Percentiles rank a stretch among this genome's conserved stretches.
Evolutionary conservation across 2,797 vertebrate species (phyloP).

Genomic region (Bryconaethiops microstoma): DNA sequence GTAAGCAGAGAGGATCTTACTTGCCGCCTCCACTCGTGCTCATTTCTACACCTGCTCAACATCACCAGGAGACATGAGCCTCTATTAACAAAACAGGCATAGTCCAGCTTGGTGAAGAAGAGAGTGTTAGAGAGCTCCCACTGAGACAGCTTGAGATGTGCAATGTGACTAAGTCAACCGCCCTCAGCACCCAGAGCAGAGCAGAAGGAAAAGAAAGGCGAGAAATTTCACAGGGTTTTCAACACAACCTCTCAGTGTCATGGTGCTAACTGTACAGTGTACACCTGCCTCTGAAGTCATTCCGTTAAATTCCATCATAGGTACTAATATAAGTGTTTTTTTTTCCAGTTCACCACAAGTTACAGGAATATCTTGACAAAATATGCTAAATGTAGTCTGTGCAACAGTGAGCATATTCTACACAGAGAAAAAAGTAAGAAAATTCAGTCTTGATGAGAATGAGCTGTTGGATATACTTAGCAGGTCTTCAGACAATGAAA

Average conservation of each 20-base stretch:
- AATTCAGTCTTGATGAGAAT: no score
- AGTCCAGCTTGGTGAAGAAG: constrained; percentile 17
- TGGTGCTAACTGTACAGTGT: constrained; percentile 11
- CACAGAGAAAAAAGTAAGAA: no score
- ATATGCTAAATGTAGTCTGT: background rate
- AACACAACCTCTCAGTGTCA: constrained; percentile 31
- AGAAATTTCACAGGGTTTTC: constrained; percentile 33
- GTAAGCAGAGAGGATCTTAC: constrained; percentile 28
- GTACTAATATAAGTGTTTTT: background rate
- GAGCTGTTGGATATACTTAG: no score
- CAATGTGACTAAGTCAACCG: constrained; percentile 50
- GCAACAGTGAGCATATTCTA: no score
- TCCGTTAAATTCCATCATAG: background rate
- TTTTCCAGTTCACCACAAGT: no score
- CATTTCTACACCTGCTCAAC: constrained; percentile 15
- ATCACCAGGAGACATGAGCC: constrained; percentile 37
- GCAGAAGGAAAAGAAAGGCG: constrained; percentile 53
- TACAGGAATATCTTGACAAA: background rate
- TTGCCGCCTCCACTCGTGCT: constrained; percentile 32
- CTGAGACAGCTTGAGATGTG: constrained; percentile 54
- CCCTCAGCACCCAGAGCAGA: constrained; percentile 44
- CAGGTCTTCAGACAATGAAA: no score
- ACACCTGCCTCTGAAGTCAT: constrained; percentile 22
- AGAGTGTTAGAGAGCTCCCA: constrained; percentile 48
- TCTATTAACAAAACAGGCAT: constrained; percentile 41